phyloP scores from a whole-genome alignment of 2,888 invertebrate genomes.

The Agrotis puta region DNA sequence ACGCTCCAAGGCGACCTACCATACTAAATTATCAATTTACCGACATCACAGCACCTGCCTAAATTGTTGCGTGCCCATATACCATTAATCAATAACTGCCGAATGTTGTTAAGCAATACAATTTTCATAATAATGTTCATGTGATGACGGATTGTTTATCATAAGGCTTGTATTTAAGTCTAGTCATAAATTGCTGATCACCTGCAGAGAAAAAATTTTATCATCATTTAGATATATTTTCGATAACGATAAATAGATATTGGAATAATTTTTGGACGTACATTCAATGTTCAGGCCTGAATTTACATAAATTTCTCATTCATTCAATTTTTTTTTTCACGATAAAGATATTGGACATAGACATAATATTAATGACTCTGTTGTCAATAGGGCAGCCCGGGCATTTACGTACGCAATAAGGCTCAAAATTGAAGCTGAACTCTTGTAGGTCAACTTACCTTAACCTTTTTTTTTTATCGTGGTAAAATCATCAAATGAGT shows the following conservation, averaged over 20 bases:
- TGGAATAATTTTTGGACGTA: neutral
- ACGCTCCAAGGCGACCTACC: slow-evolving; percentile 58
- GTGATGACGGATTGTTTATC: slow-evolving; percentile 62
- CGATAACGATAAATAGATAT: neutral
- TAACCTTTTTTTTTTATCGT: too few relatives aligned
- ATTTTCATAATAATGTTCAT: slow-evolving; percentile 72
- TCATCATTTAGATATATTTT: neutral
- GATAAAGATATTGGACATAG: slow-evolving; percentile 23
- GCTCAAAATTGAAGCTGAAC: slow-evolving; percentile 3
- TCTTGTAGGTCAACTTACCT: neutral
- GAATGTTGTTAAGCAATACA: slow-evolving; percentile 75
- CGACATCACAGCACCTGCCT: slow-evolving; percentile 76
- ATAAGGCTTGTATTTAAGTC: slow-evolving; percentile 17
- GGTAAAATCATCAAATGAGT: too few relatives aligned
- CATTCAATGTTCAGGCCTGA: slow-evolving; percentile 7
- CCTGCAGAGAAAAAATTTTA: slow-evolving; percentile 5
- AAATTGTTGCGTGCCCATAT: slow-evolving; percentile 81
- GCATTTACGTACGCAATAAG: neutral
- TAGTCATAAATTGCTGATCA: slow-evolving; percentile 15
- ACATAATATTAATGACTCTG: slow-evolving; percentile 12
- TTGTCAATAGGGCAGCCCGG: slow-evolving; percentile 15
- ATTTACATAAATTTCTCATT: slow-evolving; percentile 40
- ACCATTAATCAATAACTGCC: slow-evolving; percentile 82
- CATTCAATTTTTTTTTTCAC: slow-evolving; percentile 31
- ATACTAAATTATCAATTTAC: slow-evolving; percentile 78